Conservation (phyloP, 2,113 vertebrate genomes). For the Myanophis thanlyinensis region DNA sequence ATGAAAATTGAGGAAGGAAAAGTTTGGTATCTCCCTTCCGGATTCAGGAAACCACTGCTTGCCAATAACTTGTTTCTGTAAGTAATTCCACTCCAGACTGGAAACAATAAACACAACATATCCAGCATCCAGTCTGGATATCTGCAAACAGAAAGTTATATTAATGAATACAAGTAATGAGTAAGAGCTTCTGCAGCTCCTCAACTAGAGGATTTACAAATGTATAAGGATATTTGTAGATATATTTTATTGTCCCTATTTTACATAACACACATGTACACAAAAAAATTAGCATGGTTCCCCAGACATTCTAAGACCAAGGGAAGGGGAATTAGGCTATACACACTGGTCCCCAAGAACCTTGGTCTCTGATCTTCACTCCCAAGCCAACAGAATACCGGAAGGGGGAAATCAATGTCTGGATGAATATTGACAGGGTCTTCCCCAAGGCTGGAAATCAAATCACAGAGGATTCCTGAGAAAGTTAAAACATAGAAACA, state of each 20-base stretch:
- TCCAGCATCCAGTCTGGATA: background rate
- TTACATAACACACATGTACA: background rate
- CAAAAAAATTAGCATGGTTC: background rate
- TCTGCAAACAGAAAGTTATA: background rate
- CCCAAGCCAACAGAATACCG: background rate
- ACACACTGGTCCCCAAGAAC: background rate
- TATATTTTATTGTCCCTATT: background rate
- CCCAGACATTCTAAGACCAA: background rate
- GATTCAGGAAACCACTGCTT: slow-evolving; percentile 1
- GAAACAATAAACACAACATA: slow-evolving; percentile 4
- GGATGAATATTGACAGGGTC: background rate
- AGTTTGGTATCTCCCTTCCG: slow-evolving; percentile 14
- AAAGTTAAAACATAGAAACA: background rate
- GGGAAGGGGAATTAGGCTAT: background rate
- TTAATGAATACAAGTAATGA: background rate
- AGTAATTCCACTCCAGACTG: background rate
- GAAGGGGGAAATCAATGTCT: background rate
- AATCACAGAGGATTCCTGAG: background rate
- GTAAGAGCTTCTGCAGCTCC: background rate
- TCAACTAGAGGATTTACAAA: background rate
- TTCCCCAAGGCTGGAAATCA: background rate
- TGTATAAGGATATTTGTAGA: background rate
- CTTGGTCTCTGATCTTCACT: background rate
- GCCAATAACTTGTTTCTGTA: slow-evolving; percentile 12
- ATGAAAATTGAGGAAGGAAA: slow-evolving; percentile 13